These are phyloP conservation scores for Eupithecia inturbata DNA, from an alignment of 2,888 invertebrate species.

Conservation along the genomic window DNA sequence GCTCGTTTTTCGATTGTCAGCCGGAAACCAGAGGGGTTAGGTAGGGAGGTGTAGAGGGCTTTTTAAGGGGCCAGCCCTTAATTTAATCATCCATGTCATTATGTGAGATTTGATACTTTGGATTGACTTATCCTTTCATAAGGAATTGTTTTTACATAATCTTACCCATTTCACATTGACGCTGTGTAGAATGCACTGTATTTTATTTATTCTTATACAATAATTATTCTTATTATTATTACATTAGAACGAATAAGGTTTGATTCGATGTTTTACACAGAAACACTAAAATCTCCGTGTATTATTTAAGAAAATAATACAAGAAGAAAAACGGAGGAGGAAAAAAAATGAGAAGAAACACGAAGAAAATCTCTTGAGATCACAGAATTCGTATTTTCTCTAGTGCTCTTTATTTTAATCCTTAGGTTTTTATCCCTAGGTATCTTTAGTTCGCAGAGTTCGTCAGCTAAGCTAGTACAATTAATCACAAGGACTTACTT, in stretches of 20 bases:
- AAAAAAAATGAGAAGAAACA: no score
- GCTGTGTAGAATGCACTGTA: no score
- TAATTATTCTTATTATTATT: no score
- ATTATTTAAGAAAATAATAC: neutral
- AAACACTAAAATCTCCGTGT: neutral
- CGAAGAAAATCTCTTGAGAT: neutral
- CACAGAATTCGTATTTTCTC: neutral
- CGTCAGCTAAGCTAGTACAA: slow-evolving; percentile 2
- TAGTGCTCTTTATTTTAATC: neutral
- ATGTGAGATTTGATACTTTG: neutral
- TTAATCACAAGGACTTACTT: slow-evolving; percentile 12
- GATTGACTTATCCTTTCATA: neutral
- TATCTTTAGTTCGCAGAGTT: neutral
- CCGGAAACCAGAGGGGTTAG: slow-evolving; percentile 2
- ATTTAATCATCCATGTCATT: neutral
- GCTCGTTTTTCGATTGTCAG: slow-evolving; percentile 15
- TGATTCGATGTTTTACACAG: neutral
- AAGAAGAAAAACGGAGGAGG: no score
- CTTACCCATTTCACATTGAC: neutral
- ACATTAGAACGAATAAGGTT: neutral
- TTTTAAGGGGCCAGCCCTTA: neutral
- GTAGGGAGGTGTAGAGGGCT: neutral
- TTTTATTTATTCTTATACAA: no score
- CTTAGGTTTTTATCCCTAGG: neutral
- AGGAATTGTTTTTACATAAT: neutral